Percentiles rank a stretch among this genome's conserved stretches.
phyloP scores from a whole-genome alignment of 2,888 invertebrate species.

The Ptilodon capucinus region DNA sequence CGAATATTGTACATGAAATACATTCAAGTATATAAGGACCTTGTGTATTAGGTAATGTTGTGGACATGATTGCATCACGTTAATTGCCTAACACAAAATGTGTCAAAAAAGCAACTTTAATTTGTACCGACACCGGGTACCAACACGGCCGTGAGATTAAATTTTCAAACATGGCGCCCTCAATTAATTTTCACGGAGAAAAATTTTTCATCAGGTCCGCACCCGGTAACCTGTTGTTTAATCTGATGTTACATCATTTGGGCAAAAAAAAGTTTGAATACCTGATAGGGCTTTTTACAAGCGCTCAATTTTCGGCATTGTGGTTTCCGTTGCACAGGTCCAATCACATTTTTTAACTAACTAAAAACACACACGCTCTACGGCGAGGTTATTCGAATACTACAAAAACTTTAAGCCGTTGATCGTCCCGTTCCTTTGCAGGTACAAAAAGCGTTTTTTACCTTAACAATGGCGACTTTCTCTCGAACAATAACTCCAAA shows the following conservation, averaged over 20 bases:
- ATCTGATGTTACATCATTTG: slow-evolving; percentile 49
- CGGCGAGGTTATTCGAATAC: slow-evolving; percentile 60
- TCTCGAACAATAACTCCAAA: slow-evolving; percentile 67
- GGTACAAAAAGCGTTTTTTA: slow-evolving; percentile 65
- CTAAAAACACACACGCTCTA: slow-evolving; percentile 61
- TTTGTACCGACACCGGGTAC: slow-evolving; percentile 55
- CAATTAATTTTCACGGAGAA: slow-evolving; percentile 66
- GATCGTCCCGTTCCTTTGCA: slow-evolving; percentile 56
- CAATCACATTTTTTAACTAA: slow-evolving; percentile 25
- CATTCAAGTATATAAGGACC: slow-evolving; percentile 22
- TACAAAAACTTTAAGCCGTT: slow-evolving; percentile 69
- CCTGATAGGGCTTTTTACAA: slow-evolving; percentile 28
- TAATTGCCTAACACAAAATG: slow-evolving; percentile 58
- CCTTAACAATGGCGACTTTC: slow-evolving; percentile 70
- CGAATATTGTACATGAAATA: slow-evolving; percentile 12
- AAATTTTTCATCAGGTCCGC: slow-evolving; percentile 54
- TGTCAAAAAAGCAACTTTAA: slow-evolving; percentile 58
- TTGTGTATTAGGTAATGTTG: slow-evolving; percentile 24
- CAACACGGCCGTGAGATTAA: slow-evolving; percentile 70
- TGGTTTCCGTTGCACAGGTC: slow-evolving; percentile 9
- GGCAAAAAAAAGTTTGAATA: slow-evolving; percentile 38
- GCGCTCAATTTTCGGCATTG: slow-evolving; percentile 10
- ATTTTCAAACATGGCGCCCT: slow-evolving; percentile 66
- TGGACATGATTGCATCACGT: slow-evolving; percentile 36
- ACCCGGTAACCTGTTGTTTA: slow-evolving; percentile 49